Evolutionary conservation across 2,113 vertebrate species (phyloP).

Genomic region (Labrus mixtus): DNA sequence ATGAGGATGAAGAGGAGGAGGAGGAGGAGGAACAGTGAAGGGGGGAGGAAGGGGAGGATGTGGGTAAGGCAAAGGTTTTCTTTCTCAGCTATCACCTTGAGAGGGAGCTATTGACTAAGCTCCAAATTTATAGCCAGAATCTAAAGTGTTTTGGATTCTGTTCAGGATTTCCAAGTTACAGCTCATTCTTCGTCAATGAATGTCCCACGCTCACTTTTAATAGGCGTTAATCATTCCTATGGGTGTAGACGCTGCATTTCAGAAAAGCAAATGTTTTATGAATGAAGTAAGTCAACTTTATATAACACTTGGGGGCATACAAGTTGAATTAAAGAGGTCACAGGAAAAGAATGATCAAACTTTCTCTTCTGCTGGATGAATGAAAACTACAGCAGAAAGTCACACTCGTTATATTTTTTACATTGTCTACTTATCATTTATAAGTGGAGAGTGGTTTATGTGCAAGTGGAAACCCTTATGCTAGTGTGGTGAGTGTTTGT

Average conservation of each 20-base stretch:
- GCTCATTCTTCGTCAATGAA: conserved; percentile 47
- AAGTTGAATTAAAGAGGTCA: conserved; percentile 28
- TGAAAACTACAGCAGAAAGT: conserved; percentile 32
- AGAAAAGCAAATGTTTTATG: conserved; percentile 27
- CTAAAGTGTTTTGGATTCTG: conserved; percentile 55
- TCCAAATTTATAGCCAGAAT: conserved; percentile 51
- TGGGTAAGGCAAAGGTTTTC: conserved; percentile 42
- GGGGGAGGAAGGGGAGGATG: conserved; percentile 18
- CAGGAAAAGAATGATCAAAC: conserved; percentile 25
- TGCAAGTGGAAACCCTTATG: conserved; percentile 44
- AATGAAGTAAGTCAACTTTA: conserved; percentile 27
- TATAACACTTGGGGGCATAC: background rate
- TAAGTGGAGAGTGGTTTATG: conserved; percentile 25
- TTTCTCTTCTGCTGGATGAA: conserved; percentile 37
- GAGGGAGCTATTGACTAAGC: conserved; percentile 76
- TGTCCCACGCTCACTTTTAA: conserved; percentile 30
- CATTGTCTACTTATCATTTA: conserved; percentile 10
- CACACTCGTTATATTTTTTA: conserved; percentile 29
- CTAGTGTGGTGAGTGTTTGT: conserved; percentile 52
- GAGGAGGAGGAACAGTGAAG: conserved; percentile 25
- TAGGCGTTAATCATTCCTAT: conserved; percentile 43
- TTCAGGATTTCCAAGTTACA: conserved; percentile 41
- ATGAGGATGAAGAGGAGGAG: conserved; percentile 26
- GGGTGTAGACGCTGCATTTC: background rate
- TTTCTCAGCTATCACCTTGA: conserved; percentile 65